Conservation (phyloP, 64 coral and sea anemone species). For the Actinia equina region DNA sequence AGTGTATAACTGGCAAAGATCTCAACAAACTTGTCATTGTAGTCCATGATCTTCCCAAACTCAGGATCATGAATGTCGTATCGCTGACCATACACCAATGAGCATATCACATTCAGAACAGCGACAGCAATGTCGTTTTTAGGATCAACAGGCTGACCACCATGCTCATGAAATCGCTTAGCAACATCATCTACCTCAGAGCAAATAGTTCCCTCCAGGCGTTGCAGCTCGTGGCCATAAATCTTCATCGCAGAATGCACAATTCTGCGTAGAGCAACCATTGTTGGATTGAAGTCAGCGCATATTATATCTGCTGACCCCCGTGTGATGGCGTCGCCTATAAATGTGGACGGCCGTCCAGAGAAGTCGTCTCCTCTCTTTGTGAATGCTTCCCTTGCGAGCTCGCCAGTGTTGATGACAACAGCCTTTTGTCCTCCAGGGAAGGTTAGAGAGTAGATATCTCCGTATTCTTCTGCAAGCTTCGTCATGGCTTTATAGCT, state of each 20-base stretch:
- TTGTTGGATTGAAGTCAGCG: constrained; percentile 39
- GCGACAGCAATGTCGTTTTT: constrained; percentile 31
- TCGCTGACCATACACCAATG: constrained; percentile 50
- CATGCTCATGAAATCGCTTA: constrained; percentile 8
- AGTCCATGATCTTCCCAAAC: constrained; percentile 49
- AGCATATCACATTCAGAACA: constrained; percentile 59
- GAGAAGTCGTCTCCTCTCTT: constrained; percentile 37
- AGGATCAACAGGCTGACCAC: constrained; percentile 42
- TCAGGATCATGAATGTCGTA: constrained; percentile 46
- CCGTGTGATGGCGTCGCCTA: constrained; percentile 44
- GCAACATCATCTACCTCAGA: constrained; percentile 30
- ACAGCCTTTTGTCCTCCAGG: constrained; percentile 30
- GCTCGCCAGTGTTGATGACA: constrained; percentile 27
- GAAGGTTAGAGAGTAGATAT: constrained; percentile 38
- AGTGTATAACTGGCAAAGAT: constrained; percentile 52
- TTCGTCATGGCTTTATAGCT: constrained; percentile 36
- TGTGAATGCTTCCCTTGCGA: constrained; percentile 56
- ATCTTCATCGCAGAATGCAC: constrained; percentile 55
- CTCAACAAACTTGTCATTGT: constrained; percentile 51
- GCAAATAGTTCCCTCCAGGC: constrained; percentile 19
- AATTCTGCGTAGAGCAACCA: constrained; percentile 53
- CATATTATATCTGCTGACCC: constrained; percentile 41
- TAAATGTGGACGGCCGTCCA: constrained; percentile 32
- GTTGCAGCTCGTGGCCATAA: constrained; percentile 19
- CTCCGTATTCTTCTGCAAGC: constrained; percentile 49